These are phyloP conservation scores for Hipposideros armiger DNA, from an alignment of 2,113 vertebrate genomes.

Conservation along the genomic window DNA sequence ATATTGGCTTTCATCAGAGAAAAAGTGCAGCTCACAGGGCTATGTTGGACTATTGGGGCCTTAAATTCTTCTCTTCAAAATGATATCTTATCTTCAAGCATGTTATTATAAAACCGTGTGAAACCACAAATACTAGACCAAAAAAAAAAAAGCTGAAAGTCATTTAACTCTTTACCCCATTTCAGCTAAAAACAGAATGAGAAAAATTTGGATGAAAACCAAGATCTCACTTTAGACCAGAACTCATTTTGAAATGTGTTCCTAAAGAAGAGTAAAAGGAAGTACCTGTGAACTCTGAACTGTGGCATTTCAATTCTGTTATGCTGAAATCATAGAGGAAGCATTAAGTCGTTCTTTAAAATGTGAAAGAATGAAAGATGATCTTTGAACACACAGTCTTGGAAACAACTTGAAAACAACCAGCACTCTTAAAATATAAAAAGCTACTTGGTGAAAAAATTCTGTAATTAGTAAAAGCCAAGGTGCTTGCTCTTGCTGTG, in stretches of 20 bases:
- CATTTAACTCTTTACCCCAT: slow-evolving; percentile 22
- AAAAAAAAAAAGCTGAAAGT: slow-evolving; percentile 20
- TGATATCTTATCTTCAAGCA: not conserved
- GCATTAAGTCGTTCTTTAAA: slow-evolving; percentile 67
- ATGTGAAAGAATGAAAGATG: slow-evolving; percentile 1
- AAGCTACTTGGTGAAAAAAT: slow-evolving; percentile 49
- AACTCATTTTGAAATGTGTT: slow-evolving; percentile 61
- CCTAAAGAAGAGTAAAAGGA: slow-evolving; percentile 54
- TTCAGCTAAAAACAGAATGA: slow-evolving; percentile 34
- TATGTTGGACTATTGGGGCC: not conserved
- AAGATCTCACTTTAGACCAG: slow-evolving; percentile 22
- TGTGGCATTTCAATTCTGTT: slow-evolving; percentile 14
- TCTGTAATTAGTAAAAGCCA: slow-evolving; percentile 73
- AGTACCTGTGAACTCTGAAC: not conserved
- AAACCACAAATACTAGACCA: slow-evolving; percentile 13
- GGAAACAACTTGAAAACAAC: slow-evolving; percentile 71
- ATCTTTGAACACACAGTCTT: slow-evolving; percentile 65
- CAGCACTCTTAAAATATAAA: slow-evolving; percentile 64
- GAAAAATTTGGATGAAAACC: slow-evolving; percentile 58
- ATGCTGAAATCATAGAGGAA: slow-evolving; percentile 58
- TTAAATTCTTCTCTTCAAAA: slow-evolving; percentile 4
- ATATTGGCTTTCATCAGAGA: not conserved
- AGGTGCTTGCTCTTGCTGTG: slow-evolving; percentile 70
- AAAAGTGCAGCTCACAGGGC: not conserved
- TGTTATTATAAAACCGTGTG: not conserved